phyloP scores from a whole-genome alignment of 2,113 vertebrate genomes.

The Pelecanoides urinatrix region DNA sequence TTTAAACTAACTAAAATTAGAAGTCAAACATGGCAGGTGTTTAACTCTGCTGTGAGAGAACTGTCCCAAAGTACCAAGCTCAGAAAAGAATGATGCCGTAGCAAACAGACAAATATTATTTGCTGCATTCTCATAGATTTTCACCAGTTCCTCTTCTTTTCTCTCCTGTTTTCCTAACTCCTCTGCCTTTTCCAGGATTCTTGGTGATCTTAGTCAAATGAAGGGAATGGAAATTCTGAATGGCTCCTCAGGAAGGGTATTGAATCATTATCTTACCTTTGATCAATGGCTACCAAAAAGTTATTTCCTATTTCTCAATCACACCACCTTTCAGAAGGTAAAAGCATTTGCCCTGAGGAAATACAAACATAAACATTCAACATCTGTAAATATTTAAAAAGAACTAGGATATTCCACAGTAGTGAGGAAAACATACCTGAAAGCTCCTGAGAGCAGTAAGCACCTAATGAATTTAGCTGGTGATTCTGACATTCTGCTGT shows the following conservation, averaged over 20 bases:
- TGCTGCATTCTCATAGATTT: not conserved
- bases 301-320: not conserved
- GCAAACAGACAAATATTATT: not conserved
- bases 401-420: constrained; percentile 1
- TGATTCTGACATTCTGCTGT: not conserved
- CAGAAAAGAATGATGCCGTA: not conserved
- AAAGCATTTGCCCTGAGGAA: not conserved
- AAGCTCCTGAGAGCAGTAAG: not conserved
- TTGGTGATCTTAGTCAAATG: not conserved
- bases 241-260: not conserved
- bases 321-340: not conserved
- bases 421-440: not conserved
- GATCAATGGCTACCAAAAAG: not conserved
- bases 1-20: not conserved
- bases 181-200: not conserved
- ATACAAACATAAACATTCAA: not conserved
- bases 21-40: not conserved
- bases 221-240: not conserved
- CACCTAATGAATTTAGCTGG: not conserved
- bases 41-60: not conserved
- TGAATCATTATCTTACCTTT: not conserved
- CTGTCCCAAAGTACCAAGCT: not conserved
- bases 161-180: not conserved
- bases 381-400: constrained; percentile 29
- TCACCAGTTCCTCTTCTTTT: not conserved